Percentiles rank a stretch among this genome's conserved stretches.
Conservation (phyloP, 1,140 invertebrate genomes). For the Phymastichus coffea region DNA sequence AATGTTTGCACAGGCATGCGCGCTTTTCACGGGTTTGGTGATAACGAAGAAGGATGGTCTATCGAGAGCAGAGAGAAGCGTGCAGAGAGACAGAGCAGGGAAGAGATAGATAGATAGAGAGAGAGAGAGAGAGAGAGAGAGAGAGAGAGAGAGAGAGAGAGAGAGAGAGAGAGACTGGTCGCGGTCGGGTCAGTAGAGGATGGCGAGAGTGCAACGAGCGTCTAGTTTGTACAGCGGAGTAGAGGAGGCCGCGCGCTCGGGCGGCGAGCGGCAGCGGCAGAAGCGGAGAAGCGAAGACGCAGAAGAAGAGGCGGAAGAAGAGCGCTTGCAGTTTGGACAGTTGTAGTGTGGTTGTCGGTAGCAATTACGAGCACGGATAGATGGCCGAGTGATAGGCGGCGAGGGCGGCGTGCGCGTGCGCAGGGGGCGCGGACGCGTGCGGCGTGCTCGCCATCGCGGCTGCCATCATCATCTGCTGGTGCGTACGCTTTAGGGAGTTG, state of each 20-base stretch:
- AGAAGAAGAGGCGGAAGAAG: not conserved
- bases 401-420: conserved; percentile 57
- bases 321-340: not conserved
- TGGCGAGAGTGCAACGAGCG: no score
- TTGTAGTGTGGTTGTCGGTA: no score
- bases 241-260: conserved; percentile 34
- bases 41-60: conserved; percentile 24
- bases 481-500: conserved; percentile 59
- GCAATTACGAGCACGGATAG: conserved; percentile 58
- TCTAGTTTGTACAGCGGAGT: no score
- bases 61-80: conserved; percentile 27
- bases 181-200: conserved; percentile 15
- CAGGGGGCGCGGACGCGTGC: conserved; percentile 55
- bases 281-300: not conserved
- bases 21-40: no score
- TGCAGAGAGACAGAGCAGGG: conserved; percentile 25
- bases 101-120: no score
- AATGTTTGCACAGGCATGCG: conserved; percentile 28
- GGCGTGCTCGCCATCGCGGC: conserved; percentile 57
- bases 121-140: conserved; percentile 2
- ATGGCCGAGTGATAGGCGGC: conserved; percentile 57
- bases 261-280: not conserved
- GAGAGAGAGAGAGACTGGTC: no score
- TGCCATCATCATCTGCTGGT: conserved; percentile 59
- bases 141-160: conserved; percentile 6